phyloP scores from a whole-genome alignment of 2,888 invertebrate species.

The Acrocera orbiculus region DNA sequence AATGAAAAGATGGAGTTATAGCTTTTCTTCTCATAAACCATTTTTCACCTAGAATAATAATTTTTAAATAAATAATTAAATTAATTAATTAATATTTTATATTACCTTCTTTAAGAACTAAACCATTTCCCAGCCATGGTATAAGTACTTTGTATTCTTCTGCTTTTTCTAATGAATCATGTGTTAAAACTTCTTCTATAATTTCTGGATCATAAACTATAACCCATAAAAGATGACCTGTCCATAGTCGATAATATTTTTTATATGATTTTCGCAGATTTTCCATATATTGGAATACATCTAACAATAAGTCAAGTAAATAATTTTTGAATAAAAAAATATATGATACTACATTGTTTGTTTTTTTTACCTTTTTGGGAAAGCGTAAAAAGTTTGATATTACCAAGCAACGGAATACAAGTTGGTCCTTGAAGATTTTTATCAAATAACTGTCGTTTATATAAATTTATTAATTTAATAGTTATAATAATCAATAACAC shows the following conservation, averaged over 20 bases:
- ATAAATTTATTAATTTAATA: neutral
- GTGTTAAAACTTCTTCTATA: constrained; percentile 6
- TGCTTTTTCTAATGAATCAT: constrained; percentile 8
- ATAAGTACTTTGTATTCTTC: constrained; percentile 9
- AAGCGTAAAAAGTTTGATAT: constrained; percentile 4
- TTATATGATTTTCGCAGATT: constrained; percentile 5
- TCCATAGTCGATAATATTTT: constrained; percentile 8
- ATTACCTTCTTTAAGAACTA: constrained; percentile 9
- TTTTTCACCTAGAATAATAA: constrained; percentile 15
- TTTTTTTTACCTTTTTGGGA: constrained; percentile 4
- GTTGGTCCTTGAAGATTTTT: constrained; percentile 8
- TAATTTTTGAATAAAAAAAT: neutral
- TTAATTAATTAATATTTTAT: neutral
- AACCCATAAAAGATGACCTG: constrained; percentile 3
- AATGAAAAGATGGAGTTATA: constrained; percentile 56
- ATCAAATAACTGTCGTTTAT: constrained; percentile 5
- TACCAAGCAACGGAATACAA: constrained; percentile 7
- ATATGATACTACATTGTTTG: neutral
- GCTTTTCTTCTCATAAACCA: constrained; percentile 48
- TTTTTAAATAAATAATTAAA: neutral
- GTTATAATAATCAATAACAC: neutral
- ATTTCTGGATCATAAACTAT: constrained; percentile 8
- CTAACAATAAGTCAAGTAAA: constrained; percentile 3
- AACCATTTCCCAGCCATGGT: constrained; percentile 12
- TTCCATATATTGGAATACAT: constrained; percentile 1